Conservation (phyloP, 2,888 invertebrate genomes). For the Leptinotarsa peninsularis region DNA sequence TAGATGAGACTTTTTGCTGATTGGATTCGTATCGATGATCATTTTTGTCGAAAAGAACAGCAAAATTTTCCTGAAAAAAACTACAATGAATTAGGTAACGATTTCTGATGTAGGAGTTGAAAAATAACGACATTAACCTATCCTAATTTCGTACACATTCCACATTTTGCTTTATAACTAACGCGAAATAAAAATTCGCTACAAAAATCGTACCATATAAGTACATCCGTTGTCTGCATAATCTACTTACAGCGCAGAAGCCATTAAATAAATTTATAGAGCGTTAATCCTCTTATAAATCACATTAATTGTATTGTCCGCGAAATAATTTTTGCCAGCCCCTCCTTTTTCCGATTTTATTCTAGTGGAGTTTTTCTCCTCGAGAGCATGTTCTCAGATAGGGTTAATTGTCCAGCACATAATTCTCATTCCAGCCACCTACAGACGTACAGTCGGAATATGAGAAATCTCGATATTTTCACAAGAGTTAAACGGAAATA, state of each 20-base stretch:
- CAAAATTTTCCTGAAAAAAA: too few species aligned
- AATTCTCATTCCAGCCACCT: constrained; percentile 52
- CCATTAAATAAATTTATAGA: constrained; percentile 42
- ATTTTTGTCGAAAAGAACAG: too few species aligned
- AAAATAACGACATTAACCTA: too few species aligned
- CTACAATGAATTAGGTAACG: too few species aligned
- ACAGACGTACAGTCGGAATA: constrained; percentile 40
- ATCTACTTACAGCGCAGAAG: constrained; percentile 40
- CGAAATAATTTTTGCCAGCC: constrained; percentile 47
- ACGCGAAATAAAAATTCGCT: constrained; percentile 25
- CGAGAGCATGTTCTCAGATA: constrained; percentile 49
- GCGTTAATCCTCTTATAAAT: constrained; percentile 57
- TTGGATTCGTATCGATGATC: too few species aligned
- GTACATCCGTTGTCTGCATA: constrained; percentile 34
- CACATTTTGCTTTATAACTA: neutral
- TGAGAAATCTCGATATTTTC: constrained; percentile 18
- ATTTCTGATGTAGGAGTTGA: too few species aligned
- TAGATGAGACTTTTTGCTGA: too few species aligned
- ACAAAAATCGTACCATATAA: constrained; percentile 29
- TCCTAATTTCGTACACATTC: too few species aligned
- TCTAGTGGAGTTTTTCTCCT: constrained; percentile 39
- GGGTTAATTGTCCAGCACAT: constrained; percentile 52
- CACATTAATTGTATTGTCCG: constrained; percentile 51
- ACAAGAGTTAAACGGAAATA: constrained; percentile 18
- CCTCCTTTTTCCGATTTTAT: constrained; percentile 49